Percentiles rank a stretch among this genome's conserved stretches.
These are phyloP conservation scores for Euschistus heros DNA, from an alignment of 1,140 invertebrate species.

Conservation along the genomic window DNA sequence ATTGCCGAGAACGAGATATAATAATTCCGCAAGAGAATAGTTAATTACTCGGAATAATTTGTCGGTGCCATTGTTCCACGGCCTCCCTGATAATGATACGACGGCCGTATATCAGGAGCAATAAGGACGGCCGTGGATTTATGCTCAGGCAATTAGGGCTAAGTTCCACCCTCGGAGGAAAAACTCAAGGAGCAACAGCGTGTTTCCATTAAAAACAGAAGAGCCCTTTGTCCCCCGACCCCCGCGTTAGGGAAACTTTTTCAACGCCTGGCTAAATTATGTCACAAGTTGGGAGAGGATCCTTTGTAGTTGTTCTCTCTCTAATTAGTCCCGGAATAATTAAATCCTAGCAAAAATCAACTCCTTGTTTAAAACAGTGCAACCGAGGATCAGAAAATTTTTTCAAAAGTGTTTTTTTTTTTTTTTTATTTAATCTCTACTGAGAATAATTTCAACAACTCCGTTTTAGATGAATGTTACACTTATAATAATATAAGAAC, in stretches of 20 bases:
- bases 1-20: background rate
- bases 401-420: too few species aligned
- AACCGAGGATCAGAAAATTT: too few species aligned
- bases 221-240: background rate
- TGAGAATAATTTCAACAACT: too few species aligned
- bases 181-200: conserved; percentile 13
- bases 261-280: background rate
- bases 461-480: too few species aligned
- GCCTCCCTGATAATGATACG: conserved; percentile 10
- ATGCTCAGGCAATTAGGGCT: conserved; percentile 3
- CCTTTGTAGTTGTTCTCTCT: background rate
- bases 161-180: conserved; percentile 9
- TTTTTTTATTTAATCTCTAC: too few species aligned
- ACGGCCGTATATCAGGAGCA: conserved; percentile 7
- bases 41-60: conserved; percentile 21
- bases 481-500: too few species aligned
- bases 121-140: conserved; percentile 1
- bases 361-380: too few species aligned
- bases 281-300: conserved; percentile 1
- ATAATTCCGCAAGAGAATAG: conserved; percentile 9
- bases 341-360: too few species aligned
- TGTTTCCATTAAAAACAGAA: conserved; percentile 17
- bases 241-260: conserved; percentile 1
- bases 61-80: conserved; percentile 5
- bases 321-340: too few species aligned